phyloP scores from a whole-genome alignment of 2,888 invertebrate genomes.

The Deilephila porcellus region DNA sequence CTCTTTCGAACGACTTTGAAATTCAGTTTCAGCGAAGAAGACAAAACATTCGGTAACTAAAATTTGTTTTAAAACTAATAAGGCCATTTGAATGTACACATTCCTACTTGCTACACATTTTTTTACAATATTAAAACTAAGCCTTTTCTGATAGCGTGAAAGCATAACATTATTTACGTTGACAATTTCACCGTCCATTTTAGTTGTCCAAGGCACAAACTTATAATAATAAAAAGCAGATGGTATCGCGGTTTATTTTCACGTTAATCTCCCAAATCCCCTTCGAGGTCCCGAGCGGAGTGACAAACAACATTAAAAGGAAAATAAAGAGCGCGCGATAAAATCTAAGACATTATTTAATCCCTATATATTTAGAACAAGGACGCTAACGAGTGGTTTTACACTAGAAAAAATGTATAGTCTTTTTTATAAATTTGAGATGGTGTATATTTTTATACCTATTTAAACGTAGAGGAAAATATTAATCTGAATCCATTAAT shows the following conservation, averaged over 20 bases:
- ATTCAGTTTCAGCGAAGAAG: too few species aligned
- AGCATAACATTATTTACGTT: too few species aligned
- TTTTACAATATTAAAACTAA: too few species aligned
- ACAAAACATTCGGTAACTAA: too few species aligned
- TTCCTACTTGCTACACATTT: too few species aligned
- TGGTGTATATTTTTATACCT: too few species aligned
- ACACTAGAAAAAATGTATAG: neutral
- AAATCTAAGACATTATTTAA: constrained; percentile 11
- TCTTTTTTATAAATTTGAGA: neutral
- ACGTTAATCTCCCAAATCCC: constrained; percentile 13
- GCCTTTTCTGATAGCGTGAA: too few species aligned
- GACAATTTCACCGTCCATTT: neutral
- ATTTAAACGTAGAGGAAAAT: too few species aligned
- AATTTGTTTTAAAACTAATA: too few species aligned
- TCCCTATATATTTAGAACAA: constrained; percentile 7
- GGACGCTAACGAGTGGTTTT: constrained; percentile 3
- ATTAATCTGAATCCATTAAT: too few species aligned
- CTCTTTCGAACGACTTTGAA: too few species aligned
- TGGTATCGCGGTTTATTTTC: constrained; percentile 9
- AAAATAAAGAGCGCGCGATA: constrained; percentile 20
- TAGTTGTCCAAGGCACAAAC: neutral
- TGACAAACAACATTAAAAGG: constrained; percentile 19
- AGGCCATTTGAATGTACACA: too few species aligned
- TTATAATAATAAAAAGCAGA: constrained; percentile 5
- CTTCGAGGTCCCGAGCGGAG: neutral